A percentile compares a stretch with the other conserved stretches of the same genome.
These are phyloP conservation scores for Brachylomia viminalis DNA, from an alignment of 2,888 invertebrate genomes.

Conservation along the genomic window DNA sequence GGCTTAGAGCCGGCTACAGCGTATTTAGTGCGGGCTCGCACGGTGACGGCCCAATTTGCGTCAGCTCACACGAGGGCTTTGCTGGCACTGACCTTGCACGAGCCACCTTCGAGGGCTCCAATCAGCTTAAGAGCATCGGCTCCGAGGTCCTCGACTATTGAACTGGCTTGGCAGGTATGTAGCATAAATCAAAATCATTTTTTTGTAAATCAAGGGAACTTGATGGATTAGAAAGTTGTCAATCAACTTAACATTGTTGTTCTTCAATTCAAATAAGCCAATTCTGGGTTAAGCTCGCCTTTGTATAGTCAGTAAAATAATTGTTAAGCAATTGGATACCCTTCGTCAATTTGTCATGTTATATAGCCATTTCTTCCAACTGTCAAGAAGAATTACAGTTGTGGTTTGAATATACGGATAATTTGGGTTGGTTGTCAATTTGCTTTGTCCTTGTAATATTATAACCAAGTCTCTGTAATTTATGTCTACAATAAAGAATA, in stretches of 20 bases:
- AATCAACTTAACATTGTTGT: neutral
- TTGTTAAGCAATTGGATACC: neutral
- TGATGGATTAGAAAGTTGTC: neutral
- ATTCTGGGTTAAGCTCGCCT: neutral
- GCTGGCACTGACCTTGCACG: constrained; percentile 85
- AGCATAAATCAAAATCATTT: neutral
- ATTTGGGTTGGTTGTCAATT: neutral
- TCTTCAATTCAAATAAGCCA: neutral
- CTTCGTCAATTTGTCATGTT: neutral
- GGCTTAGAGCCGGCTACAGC: constrained; percentile 87
- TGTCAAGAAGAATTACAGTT: neutral
- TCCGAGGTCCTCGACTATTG: constrained; percentile 82
- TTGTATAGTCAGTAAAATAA: neutral
- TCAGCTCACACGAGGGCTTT: constrained; percentile 86
- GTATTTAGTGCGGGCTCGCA: constrained; percentile 85
- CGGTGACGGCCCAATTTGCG: constrained; percentile 87
- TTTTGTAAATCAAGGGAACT: neutral
- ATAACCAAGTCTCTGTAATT: neutral
- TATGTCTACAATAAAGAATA: neutral
- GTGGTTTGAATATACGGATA: neutral
- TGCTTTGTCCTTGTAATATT: neutral
- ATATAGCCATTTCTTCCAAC: neutral
- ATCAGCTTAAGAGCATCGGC: constrained; percentile 84
- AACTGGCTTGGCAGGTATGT: constrained; percentile 86
- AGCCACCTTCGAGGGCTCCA: constrained; percentile 86